Conservation (phyloP, 2,888 invertebrate genomes). For the Villa cingulata region DNA sequence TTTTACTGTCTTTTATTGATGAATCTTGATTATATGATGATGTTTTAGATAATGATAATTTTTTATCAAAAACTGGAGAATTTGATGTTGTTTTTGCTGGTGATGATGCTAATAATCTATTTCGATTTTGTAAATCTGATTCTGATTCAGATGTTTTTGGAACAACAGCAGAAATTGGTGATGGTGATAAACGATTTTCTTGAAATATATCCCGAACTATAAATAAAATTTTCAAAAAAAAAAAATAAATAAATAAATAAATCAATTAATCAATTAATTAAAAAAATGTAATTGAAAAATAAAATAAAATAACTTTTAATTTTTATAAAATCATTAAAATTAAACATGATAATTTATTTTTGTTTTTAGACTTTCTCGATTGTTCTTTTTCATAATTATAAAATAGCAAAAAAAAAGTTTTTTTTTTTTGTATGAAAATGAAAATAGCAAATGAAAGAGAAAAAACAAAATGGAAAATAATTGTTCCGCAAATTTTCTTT, state of each 20-base stretch:
- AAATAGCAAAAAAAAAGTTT: no score
- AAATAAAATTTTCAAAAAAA: conserved; percentile 25
- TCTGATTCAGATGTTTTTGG: not conserved
- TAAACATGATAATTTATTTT: not conserved
- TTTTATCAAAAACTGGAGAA: no score
- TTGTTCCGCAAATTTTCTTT: no score
- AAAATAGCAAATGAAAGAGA: no score
- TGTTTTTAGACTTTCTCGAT: not conserved
- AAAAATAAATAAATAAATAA: conserved; percentile 17
- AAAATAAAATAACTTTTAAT: conserved; percentile 1
- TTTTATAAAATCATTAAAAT: conserved; percentile 6
- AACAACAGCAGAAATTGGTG: not conserved
- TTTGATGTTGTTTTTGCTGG: not conserved
- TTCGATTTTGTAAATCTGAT: conserved; percentile 11
- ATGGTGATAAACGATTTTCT: conserved; percentile 23
- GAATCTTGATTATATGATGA: not conserved
- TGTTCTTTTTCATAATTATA: no score
- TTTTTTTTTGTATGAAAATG: no score
- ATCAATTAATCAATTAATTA: conserved; percentile 24
- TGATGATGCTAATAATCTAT: conserved; percentile 7
- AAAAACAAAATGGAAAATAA: no score
- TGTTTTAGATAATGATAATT: no score
- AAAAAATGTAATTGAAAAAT: not conserved
- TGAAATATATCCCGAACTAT: conserved; percentile 43
- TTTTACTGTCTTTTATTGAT: not conserved